Conservation (phyloP, 2,113 vertebrate genomes). For the Oreotrochilus melanogaster region DNA sequence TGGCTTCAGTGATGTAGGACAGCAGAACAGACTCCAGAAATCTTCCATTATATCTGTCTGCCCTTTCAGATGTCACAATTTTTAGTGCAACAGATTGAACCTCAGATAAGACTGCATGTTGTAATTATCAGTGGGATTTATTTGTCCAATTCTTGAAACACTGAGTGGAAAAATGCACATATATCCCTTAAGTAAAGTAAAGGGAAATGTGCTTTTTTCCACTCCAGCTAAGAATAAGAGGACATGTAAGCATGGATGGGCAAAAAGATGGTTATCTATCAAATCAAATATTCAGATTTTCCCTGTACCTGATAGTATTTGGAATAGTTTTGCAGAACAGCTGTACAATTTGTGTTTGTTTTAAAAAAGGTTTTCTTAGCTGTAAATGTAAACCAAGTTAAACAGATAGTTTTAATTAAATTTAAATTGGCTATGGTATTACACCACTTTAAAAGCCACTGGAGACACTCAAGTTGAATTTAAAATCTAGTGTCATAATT, state of each 20-base stretch:
- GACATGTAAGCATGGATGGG: background rate
- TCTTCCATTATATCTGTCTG: background rate
- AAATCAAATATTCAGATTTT: background rate
- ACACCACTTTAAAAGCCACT: conserved; percentile 76
- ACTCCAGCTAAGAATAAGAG: background rate
- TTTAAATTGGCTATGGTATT: conserved; percentile 78
- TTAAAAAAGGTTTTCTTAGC: background rate
- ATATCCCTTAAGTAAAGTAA: background rate
- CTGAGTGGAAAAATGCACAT: background rate
- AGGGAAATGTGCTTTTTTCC: background rate
- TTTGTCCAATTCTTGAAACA: background rate
- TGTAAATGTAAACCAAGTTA: conserved; percentile 79
- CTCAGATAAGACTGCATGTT: conserved; percentile 29
- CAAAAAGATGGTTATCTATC: conserved; percentile 21
- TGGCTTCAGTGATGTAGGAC: conserved; percentile 9
- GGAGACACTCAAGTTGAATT: conserved; percentile 72
- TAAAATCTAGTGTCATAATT: conserved; percentile 79
- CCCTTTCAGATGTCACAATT: conserved; percentile 21
- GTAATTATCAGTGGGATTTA: conserved; percentile 48
- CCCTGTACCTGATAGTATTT: background rate
- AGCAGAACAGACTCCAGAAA: conserved; percentile 17
- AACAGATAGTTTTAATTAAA: conserved; percentile 83
- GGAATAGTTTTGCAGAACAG: conserved; percentile 32
- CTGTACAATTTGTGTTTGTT: background rate
- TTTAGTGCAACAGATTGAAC: conserved; percentile 25